phyloP scores from a whole-genome alignment of 2,888 invertebrate species.

The Pachycephus smyrnensis region DNA sequence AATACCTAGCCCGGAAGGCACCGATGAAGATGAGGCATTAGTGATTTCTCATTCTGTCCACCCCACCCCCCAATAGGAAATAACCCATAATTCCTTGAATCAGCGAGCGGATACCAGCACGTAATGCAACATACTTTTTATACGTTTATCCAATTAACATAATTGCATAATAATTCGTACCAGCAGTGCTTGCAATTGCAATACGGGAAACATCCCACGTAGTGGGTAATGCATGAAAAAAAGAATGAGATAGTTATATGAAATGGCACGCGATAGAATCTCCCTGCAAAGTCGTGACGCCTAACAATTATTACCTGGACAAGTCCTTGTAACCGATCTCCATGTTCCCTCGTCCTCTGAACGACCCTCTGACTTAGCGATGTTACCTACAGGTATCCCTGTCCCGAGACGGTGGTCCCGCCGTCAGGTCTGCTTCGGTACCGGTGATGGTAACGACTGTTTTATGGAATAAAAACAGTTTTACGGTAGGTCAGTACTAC shows the following conservation, averaged over 20 bases:
- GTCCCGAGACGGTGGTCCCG: background rate
- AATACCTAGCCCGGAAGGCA: too few relatives aligned
- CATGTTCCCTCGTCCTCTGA: background rate
- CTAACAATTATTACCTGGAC: slow-evolving; percentile 47
- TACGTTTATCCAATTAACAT: slow-evolving; percentile 64
- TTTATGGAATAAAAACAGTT: slow-evolving; percentile 21
- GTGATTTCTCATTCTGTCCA: too few relatives aligned
- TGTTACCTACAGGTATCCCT: background rate
- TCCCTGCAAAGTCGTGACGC: slow-evolving; percentile 41
- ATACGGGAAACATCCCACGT: slow-evolving; percentile 25
- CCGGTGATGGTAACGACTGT: slow-evolving; percentile 7
- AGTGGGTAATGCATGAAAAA: background rate
- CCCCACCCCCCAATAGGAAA: too few relatives aligned
- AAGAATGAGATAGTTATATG: slow-evolving; percentile 32
- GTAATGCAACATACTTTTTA: slow-evolving; percentile 40
- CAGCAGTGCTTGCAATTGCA: slow-evolving; percentile 23
- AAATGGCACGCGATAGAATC: slow-evolving; percentile 58
- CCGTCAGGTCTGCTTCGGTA: background rate
- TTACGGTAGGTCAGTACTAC: background rate
- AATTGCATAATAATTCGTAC: slow-evolving; percentile 61
- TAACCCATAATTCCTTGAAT: slow-evolving; percentile 5
- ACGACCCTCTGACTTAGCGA: too few relatives aligned
- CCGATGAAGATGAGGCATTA: too few relatives aligned
- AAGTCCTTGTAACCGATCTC: background rate
- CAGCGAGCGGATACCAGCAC: slow-evolving; percentile 35